phyloP scores from a whole-genome alignment of 2,113 vertebrate species.

The Hemiprocne comata region DNA sequence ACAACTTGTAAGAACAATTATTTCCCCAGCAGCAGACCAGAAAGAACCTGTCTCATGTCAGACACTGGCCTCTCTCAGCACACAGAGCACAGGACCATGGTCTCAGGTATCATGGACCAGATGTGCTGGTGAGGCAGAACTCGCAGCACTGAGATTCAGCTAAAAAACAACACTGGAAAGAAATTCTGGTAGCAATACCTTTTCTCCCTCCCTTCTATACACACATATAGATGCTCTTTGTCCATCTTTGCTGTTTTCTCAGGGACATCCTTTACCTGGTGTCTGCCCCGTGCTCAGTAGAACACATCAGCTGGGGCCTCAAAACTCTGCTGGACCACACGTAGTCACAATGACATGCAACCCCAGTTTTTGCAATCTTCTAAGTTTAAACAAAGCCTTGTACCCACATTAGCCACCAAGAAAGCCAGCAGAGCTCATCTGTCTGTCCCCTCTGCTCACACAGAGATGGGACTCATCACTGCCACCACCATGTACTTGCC shows the following conservation, averaged over 20 bases:
- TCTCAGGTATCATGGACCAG: accelerated
- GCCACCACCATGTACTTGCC: not conserved
- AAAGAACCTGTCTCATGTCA: not conserved
- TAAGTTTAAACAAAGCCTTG: not conserved
- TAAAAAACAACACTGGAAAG: not conserved
- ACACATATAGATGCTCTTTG: not conserved
- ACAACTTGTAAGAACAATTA: not conserved
- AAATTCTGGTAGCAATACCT: not conserved
- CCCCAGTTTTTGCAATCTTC: not conserved
- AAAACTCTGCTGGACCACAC: not conserved
- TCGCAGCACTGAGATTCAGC: not conserved
- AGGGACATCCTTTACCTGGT: not conserved
- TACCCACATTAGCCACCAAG: not conserved
- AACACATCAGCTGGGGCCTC: not conserved
- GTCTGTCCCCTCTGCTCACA: accelerated
- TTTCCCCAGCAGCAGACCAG: not conserved
- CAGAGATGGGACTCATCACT: not conserved
- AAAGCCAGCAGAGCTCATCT: not conserved
- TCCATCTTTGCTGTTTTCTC: not conserved
- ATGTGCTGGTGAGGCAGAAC: not conserved
- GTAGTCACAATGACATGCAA: accelerated
- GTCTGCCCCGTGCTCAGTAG: not conserved
- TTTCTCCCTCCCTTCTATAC: not conserved
- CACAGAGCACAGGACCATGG: not conserved
- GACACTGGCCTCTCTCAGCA: not conserved